Base-by-base conservation (phyloP, 2,888 invertebrate species). In the Celastrina argiolus region DNA sequence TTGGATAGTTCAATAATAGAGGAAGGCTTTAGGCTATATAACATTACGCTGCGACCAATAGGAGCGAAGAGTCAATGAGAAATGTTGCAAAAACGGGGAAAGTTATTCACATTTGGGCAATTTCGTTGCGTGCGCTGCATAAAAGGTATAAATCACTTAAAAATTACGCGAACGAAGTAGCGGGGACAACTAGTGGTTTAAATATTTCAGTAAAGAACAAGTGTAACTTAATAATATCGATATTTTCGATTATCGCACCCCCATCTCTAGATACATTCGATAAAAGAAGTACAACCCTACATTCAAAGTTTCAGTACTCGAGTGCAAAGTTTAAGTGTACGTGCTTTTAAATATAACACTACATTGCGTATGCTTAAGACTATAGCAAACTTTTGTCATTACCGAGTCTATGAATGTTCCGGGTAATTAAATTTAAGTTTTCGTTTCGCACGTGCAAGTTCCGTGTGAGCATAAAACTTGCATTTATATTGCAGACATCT, bases 191-290 rank as follows among this genome's bases (percentile, higher is more conserved):
- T n/a, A n/a, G n/a, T n/a, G n/a, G n/a, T n/a, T n/a, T n/a, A n/a
- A n/a, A n/a, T n/a, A n/a, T n/a, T n/a, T n/a, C n/a, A n/a, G n/a
- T n/a, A n/a, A n/a, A n/a, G n/a, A 31, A 31, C 5, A 31, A 31
- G 5, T 31, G 2, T 2, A 14, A 41, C n/a, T 14, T 3, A 42
- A 6, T 45, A 8, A 8, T 45, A 10, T 45, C 18, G 16, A 18
- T 36, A 10, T 36, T 8, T 10, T 36, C 2, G 18, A 45, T 45
- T 8, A 16, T 45, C 45, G n/a, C 18, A 45, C 18, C 81, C 73
- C 76, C 72, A 82, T 85, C 82, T 76, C 84, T 81, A 81, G 79
- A 73, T n/a, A n/a, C 76, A 81, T 80, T 84, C 83, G 81, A 81
- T 86, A 85, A 84, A 72, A 72, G 72, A 67, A 69, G 72, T 18